Evolutionary conservation across 2,113 vertebrate species (phyloP).

Genomic region (Sander lucioperca): DNA sequence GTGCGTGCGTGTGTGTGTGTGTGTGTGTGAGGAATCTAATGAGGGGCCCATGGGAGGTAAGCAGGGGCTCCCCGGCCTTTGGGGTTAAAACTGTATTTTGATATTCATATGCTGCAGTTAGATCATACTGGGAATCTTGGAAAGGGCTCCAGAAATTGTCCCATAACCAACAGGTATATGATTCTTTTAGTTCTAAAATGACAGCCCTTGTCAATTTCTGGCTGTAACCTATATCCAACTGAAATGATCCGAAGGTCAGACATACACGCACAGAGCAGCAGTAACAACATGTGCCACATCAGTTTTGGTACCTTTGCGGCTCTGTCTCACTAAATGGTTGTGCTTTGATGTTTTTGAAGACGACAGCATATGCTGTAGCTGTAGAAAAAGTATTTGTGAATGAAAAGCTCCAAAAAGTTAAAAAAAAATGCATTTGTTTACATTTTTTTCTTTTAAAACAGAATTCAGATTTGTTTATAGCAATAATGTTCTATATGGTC

Average conservation of each 20-base stretch:
- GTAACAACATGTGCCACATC: not conserved
- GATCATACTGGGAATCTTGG: constrained; percentile 1
- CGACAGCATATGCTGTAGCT: too few species aligned
- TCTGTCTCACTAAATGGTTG: not conserved
- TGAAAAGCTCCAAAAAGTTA: not conserved
- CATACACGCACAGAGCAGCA: not conserved
- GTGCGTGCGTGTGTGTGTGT: not conserved
- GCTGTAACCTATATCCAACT: not conserved
- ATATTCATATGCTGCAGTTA: constrained; percentile 23
- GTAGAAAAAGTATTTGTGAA: not conserved
- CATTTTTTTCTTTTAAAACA: too few species aligned
- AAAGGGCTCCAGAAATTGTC: not conserved
- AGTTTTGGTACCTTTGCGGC: not conserved
- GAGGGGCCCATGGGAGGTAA: constrained; percentile 10
- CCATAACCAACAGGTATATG: not conserved
- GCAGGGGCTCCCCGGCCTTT: not conserved
- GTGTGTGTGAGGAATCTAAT: not conserved
- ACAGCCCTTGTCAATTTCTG: not conserved
- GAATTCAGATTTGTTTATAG: not conserved
- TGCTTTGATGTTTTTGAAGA: not conserved
- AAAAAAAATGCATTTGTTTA: not conserved
- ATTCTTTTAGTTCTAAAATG: too few species aligned
- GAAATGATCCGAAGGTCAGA: not conserved
- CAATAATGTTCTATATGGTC: too few species aligned
- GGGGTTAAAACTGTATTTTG: constrained; percentile 27